A percentile compares a stretch with the other conserved stretches of the same genome.
Evolutionary conservation across 1,140 invertebrate species (phyloP).

Genomic region (Meteorus sp.): DNA sequence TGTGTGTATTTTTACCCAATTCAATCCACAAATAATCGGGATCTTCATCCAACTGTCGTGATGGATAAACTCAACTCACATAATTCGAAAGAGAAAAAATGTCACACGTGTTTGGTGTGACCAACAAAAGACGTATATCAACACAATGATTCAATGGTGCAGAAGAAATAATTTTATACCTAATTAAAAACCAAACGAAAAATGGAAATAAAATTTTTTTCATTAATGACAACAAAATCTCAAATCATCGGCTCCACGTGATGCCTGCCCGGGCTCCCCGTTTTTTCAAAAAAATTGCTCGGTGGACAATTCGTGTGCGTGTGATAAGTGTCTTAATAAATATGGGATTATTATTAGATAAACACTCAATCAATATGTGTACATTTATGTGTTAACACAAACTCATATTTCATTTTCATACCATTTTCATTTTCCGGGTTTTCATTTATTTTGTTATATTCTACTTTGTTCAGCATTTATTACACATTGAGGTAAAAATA

Average conservation of each 20-base stretch:
- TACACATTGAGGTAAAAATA: too few species aligned
- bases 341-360: slow-evolving; percentile 8
- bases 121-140: not conserved
- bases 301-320: slow-evolving; percentile 4
- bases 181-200: not conserved
- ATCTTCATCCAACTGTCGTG: not conserved
- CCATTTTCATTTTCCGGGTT: too few species aligned
- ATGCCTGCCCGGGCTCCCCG: slow-evolving; percentile 21
- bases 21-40: slow-evolving; percentile 2
- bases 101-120: too few species aligned
- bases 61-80: too few species aligned
- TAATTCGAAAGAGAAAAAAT: too few species aligned
- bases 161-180: not conserved
- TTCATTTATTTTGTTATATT: too few species aligned
- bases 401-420: too few species aligned
- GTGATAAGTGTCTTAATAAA: slow-evolving; percentile 17
- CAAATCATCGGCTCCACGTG: slow-evolving; percentile 10
- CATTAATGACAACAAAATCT: not conserved
- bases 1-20: not conserved
- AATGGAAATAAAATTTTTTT: not conserved
- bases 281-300: not conserved
- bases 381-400: too few species aligned
- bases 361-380: not conserved
- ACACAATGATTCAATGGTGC: not conserved
- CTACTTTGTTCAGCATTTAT: too few species aligned